A percentile compares a stretch with the other conserved stretches of the same genome.
Evolutionary conservation across 2,888 invertebrate species (phyloP).

Genomic region (Mythimna lalbum): DNA sequence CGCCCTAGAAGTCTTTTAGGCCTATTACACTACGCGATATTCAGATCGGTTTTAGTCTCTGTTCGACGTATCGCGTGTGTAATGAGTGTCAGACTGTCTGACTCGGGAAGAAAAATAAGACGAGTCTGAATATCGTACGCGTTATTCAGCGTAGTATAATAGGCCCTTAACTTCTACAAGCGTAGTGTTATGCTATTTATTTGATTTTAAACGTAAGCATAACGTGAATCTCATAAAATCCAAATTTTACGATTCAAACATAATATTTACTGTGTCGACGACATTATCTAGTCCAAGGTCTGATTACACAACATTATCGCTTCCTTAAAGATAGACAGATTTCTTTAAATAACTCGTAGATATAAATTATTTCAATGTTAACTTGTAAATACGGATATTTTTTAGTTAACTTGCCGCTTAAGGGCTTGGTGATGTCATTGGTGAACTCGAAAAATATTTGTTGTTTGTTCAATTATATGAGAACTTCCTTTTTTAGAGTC

Average conservation of each 20-base stretch:
- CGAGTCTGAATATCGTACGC: too few species aligned
- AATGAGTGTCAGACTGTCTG: too few species aligned
- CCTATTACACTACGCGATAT: too few species aligned
- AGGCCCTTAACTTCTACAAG: too few species aligned
- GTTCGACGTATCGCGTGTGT: too few species aligned
- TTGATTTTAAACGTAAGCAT: background rate
- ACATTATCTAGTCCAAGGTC: slow-evolving; percentile 59
- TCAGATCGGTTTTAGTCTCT: too few species aligned
- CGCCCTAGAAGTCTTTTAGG: too few species aligned
- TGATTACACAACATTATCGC: slow-evolving; percentile 59
- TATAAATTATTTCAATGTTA: slow-evolving; percentile 30
- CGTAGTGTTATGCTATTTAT: too few species aligned
- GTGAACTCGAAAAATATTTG: background rate
- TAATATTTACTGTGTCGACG: slow-evolving; percentile 46
- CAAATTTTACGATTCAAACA: slow-evolving; percentile 7
- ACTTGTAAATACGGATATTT: slow-evolving; percentile 7
- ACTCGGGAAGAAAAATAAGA: too few species aligned
- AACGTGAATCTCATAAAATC: background rate
- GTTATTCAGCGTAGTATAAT: too few species aligned
- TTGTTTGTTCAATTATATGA: background rate
- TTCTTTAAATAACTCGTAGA: slow-evolving; percentile 33
- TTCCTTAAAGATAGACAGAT: slow-evolving; percentile 53
- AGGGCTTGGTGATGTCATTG: slow-evolving; percentile 7
- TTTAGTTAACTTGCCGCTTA: slow-evolving; percentile 4
- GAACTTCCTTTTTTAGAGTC: background rate